Evolutionary conservation across 1,140 invertebrate genomes (phyloP), one percentile per base, ranked within the genome.

Genomic region (Bacillus rossius): DNA sequence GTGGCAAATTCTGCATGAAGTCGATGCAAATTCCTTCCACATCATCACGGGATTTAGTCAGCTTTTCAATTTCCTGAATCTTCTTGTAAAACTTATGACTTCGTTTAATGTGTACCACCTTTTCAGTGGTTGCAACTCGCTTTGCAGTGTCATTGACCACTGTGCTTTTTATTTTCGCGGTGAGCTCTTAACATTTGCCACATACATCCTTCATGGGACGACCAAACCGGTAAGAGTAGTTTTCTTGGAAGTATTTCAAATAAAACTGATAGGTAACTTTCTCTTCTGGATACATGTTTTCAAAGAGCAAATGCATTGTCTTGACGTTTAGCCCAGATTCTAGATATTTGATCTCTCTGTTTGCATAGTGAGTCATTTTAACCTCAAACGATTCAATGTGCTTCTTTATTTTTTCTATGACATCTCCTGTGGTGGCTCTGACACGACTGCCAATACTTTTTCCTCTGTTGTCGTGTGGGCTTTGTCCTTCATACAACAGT

Each of bases 201-300:
- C 61, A 64, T 19, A 55, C 55, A 56, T 61, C 55, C 10, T 58
- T 45, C 56, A 58, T 55, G 20, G 59, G 64, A 29, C 57, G 38
- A 41, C 59, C 55, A 59, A 65, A 64, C 45, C 55, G 20, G 22
- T 40, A 55, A 22, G 47, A 29, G 34, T 57, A 64, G 38, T 60
- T 49, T 54, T 59, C 51, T 19, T 56, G 58, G 51, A 60, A 64
- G 41, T 55, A 42, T 19, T 64, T 60, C 40, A 17, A 52, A 55
- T 62, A 61, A n/a, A n/a, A n/a, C n/a, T n/a, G n/a, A n/a, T n/a
- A n/a, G n/a, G n/a, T n/a, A n/a, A n/a, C n/a, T n/a, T n/a, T n/a
- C n/a, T n/a, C n/a, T n/a, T n/a, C n/a, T n/a, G n/a, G n/a, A n/a
- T n/a, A n/a, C n/a, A n/a, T n/a, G n/a, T 48, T 38, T 38, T 48